Percentiles rank a stretch among this genome's conserved stretches.
phyloP scores from a whole-genome alignment of 2,113 vertebrate species.

The Pangasianodon hypophthalmus region DNA sequence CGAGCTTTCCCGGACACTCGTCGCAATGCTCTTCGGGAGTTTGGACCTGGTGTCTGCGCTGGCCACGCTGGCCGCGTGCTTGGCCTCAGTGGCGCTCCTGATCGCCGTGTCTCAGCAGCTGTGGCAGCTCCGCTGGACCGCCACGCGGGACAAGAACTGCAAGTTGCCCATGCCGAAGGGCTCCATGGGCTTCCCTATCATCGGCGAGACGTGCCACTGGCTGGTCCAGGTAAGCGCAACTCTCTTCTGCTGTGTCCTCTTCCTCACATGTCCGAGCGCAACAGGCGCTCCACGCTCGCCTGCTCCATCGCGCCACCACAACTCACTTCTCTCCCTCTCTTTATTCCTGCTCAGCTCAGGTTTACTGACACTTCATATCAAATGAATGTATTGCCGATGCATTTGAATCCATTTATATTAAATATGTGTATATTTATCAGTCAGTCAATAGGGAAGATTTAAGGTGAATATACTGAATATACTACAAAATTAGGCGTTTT shows the following conservation, averaged over 20 bases:
- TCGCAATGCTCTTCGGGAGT: slow-evolving; percentile 86
- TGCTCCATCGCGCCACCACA: background rate
- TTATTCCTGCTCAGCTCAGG: background rate
- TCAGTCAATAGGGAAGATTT: background rate
- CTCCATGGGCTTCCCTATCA: slow-evolving; percentile 97
- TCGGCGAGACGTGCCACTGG: slow-evolving; percentile 99
- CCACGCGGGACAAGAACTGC: slow-evolving; percentile 93
- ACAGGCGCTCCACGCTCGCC: slow-evolving; percentile 12
- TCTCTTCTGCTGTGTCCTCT: slow-evolving; percentile 21
- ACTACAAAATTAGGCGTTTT: background rate
- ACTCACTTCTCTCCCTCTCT: background rate
- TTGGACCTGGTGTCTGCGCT: slow-evolving; percentile 93
- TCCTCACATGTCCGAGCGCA: slow-evolving; percentile 29
- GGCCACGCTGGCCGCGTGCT: slow-evolving; percentile 91
- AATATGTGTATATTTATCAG: too few relatives aligned
- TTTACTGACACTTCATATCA: background rate
- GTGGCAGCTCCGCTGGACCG: slow-evolving; percentile 95
- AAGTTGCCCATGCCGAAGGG: slow-evolving; percentile 94
- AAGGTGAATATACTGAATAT: background rate
- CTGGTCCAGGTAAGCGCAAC: slow-evolving; percentile 88
- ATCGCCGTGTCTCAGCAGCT: slow-evolving; percentile 94
- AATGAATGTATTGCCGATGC: background rate
- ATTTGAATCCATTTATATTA: too few relatives aligned
- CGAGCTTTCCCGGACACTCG: background rate
- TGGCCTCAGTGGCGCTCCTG: slow-evolving; percentile 91